Conservation (phyloP, 2,888 invertebrate species). For the Limnephilus marmoratus region DNA sequence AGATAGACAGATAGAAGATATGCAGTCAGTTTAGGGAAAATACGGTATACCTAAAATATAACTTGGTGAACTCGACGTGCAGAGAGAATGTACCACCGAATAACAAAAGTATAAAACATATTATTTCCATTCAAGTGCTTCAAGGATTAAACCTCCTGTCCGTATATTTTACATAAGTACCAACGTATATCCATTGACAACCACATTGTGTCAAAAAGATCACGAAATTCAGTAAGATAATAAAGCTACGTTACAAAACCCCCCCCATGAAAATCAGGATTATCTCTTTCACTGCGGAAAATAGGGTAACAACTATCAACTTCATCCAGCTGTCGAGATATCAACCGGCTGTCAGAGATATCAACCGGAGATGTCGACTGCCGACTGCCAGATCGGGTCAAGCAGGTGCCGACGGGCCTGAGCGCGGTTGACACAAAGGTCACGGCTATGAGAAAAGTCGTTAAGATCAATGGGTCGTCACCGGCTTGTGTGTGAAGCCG, state of each 20-base stretch:
- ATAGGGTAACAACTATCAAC: neutral
- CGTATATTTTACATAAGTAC: too few species aligned
- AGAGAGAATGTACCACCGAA: too few species aligned
- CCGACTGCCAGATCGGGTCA: neutral
- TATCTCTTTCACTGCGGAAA: neutral
- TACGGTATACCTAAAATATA: too few species aligned
- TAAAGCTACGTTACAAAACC: neutral
- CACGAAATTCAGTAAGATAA: neutral
- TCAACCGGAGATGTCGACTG: neutral
- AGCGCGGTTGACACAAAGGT: neutral
- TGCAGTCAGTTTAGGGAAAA: too few species aligned
- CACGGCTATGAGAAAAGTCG: neutral
- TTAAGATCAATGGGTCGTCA: conserved; percentile 18
- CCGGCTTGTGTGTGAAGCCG: neutral
- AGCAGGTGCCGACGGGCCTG: neutral
- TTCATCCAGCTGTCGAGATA: neutral
- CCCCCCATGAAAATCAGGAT: neutral
- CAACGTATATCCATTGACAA: too few species aligned
- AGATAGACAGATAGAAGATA: too few species aligned
- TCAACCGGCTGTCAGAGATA: neutral
- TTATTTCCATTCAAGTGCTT: too few species aligned
- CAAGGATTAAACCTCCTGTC: too few species aligned
- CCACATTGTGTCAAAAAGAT: neutral
- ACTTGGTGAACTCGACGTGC: too few species aligned
- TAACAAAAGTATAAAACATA: too few species aligned